phyloP scores from a whole-genome alignment of 2,888 invertebrate species.

The Oscheius onirici region DNA sequence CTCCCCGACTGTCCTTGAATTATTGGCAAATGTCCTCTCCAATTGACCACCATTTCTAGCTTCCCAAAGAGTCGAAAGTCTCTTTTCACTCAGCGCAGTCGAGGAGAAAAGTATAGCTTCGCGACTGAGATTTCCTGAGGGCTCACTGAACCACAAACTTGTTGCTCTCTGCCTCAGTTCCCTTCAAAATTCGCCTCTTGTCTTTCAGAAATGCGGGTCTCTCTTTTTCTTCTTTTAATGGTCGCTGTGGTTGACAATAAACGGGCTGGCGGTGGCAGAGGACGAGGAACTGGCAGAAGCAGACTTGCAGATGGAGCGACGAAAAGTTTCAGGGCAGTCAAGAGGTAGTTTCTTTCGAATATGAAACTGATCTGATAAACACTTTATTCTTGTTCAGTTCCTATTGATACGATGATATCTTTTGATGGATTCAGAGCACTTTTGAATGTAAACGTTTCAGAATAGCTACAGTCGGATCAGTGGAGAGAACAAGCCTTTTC shows the following conservation, averaged over 20 bases:
- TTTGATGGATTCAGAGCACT: too few species aligned
- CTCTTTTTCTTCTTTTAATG: slow-evolving; percentile 17
- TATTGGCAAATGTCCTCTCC: background rate
- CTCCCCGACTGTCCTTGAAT: background rate
- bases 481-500: slow-evolving; percentile 46
- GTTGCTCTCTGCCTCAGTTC: slow-evolving; percentile 3
- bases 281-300: slow-evolving; percentile 6
- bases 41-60: background rate
- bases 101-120: too few species aligned
- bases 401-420: too few species aligned
- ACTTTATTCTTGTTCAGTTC: too few species aligned
- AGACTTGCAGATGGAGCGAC: background rate
- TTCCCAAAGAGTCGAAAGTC: too few species aligned
- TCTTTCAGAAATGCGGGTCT: slow-evolving; percentile 23
- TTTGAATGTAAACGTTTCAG: slow-evolving; percentile 35
- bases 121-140: background rate
- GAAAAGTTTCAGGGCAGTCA: slow-evolving; percentile 8
- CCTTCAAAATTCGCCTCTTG: background rate
- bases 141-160: slow-evolving; percentile 17
- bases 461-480: slow-evolving; percentile 48
- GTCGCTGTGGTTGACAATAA: slow-evolving; percentile 13
- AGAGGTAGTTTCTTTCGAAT: too few species aligned
- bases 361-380: too few species aligned
- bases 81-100: too few species aligned
- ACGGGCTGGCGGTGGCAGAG: slow-evolving; percentile 9